Base-by-base conservation (phyloP, 2,888 invertebrate genomes). In the Eustalomyia histrio region DNA sequence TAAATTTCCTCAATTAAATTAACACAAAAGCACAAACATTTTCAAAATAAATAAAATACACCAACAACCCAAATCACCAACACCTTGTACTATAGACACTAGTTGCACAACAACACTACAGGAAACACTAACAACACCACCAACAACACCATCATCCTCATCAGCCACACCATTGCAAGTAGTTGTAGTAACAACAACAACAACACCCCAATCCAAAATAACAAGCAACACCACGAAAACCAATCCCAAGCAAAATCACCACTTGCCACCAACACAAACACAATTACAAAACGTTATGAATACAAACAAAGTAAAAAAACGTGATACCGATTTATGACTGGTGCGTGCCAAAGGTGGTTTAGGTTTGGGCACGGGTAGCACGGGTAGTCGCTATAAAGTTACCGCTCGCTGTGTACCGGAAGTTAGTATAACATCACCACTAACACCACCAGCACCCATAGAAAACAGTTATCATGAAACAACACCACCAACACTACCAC, bases 251-350 rank as follows among this genome's bases (percentile, higher is more conserved):
- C 69, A 72, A 29, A 29, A 29, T 29, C 75, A 82, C 82, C 73
- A 84, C 84, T 78, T 83, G 85, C 83, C 83, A 76, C 79, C 52
- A 83, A 64, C 72, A 83, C 85, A 29, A 29, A 29, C 29, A 29
- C 29, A 29, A 29, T 29, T 29, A 74, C 84, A 84, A 81, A 87
- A 84, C 84, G 84, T 81, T 71, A 86, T 87, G 87, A 87, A 86
- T 83, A 86, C 87, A 84, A 88, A 87, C 85, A 90, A 89, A 86
- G 87, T 90, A 86, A 90, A 89, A 85, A 90, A 90, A 85, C 89
- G 89, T 84, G 90, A 91, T 82, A 90, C 90, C 58, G 91, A 90
- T 86, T 90, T 90, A 90, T 90, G 90, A 90, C 90, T 90, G 87
- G 87, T 90, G 87, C 88, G 88, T 85, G 86, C 87, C 68, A 88